Evolutionary conservation across 2,113 vertebrate genomes (phyloP), one percentile per base, ranked within the genome.

Genomic region (Australoheros scitulus): DNA sequence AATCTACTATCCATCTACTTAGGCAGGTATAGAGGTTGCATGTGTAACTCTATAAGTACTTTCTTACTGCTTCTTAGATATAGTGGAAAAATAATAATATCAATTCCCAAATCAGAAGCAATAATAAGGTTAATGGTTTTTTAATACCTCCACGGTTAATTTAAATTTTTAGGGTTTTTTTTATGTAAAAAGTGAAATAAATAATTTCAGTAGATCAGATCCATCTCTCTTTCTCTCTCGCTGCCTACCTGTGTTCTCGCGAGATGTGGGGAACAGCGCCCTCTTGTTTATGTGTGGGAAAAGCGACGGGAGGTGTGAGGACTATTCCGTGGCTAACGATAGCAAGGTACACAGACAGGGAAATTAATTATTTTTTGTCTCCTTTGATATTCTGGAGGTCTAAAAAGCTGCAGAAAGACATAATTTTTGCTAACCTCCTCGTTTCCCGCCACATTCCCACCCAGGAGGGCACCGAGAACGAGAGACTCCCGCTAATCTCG

Each of bases 231-330:
- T 1, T 3, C 26, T 26, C 26, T 26, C 26, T 26, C 26, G 26
- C 26, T 26, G 26, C 26, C 26, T 26, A 26, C 26, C 6, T 2
- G 22, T 77, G 56, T 74, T 95, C 92, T 95, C 96, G 95, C 95
- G 96, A 95, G 91, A 96, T 52, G 6, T 82, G 83, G 11, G 3
- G 68, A 75, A 91, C 88, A 94, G 95, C 95, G 93, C 95, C 96
- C 94, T 88, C 91, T 81, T 88, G 92, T 81, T 91, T 84, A 86
- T 75, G 83, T 91, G 87, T 83, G 85, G 61, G 63, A 89, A 57
- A 91, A 89, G 81, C 91, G 85, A 93, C 93, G 86, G 91, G 91
- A 93, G 84, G 91, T 87, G 20, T 83, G 85, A 89, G 85, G 78
- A 81, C 43, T 83, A 61, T 87, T 92, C 80, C 68, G 83, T 85